Conservation (phyloP, 37 sponge, comb jelly and placozoan species). For the Ianthella basta region DNA sequence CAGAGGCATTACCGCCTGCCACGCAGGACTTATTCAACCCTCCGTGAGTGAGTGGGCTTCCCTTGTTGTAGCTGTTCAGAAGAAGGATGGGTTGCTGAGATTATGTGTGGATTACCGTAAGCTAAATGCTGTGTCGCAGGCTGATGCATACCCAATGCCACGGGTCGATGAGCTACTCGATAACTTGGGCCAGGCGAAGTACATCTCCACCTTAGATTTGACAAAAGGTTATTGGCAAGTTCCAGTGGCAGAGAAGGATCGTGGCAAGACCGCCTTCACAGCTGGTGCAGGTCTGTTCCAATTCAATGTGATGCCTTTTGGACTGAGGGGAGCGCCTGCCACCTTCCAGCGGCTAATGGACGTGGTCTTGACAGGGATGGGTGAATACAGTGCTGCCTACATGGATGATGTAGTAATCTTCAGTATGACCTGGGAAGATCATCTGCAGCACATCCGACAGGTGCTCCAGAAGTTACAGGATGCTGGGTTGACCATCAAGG, state of each 20-base stretch:
- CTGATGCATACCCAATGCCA: slow-evolving; percentile 58
- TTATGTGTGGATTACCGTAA: slow-evolving; percentile 52
- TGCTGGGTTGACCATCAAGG: slow-evolving; percentile 57
- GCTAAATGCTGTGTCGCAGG: slow-evolving; percentile 35
- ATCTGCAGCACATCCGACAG: slow-evolving; percentile 29
- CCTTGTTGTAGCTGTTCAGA: slow-evolving; percentile 56
- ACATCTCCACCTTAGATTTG: slow-evolving; percentile 54
- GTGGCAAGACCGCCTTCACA: slow-evolving; percentile 46
- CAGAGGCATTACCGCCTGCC: slow-evolving; percentile 41
- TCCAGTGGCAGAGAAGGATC: no score
- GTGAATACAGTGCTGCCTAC: slow-evolving; percentile 43
- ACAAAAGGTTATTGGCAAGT: slow-evolving; percentile 63
- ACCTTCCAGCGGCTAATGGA: slow-evolving; percentile 70
- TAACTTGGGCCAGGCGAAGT: slow-evolving; percentile 43
- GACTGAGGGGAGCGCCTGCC: slow-evolving; percentile 54
- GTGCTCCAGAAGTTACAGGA: slow-evolving; percentile 28
- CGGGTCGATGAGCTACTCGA: slow-evolving; percentile 57
- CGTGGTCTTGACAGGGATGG: slow-evolving; percentile 10
- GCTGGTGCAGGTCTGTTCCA: slow-evolving; percentile 44
- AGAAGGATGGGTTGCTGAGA: slow-evolving; percentile 51
- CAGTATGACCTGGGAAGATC: slow-evolving; percentile 60
- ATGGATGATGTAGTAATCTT: slow-evolving; percentile 55
- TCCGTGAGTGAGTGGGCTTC: slow-evolving; percentile 49
- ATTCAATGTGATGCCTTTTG: slow-evolving; percentile 56
- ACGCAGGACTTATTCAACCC: slow-evolving; percentile 45